Evolutionary conservation across 2,113 vertebrate genomes (phyloP), one percentile per base, ranked within the genome.

Genomic region (Azemiops feae): DNA sequence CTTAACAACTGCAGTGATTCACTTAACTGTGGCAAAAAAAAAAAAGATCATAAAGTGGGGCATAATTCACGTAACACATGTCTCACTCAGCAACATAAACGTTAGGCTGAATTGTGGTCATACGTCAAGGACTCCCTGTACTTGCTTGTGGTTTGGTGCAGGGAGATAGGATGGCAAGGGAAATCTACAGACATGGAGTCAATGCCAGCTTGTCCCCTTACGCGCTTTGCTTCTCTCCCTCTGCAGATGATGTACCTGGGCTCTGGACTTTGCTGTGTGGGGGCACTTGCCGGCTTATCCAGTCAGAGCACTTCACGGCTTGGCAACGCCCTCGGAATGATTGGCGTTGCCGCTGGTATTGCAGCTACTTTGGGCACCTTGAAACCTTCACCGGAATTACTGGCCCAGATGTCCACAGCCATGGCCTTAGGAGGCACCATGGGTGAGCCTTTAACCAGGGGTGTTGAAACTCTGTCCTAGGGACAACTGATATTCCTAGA

Each of bases 211-310:
- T 81, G 43, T 7, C 34, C 74, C 18, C 34, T 14, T 16, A 85
- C 12, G 1, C 9, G 0, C 43, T 39, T 85, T 85, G n/a, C 14
- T 27, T 45, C 16, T 16, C 43, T 0, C 0, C n/a, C 92, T 3
- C 85, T 93, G 92, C 94, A 98, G 97, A 97, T 97, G 96, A 97
- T 98, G 18, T 98, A 97, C 95, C 91, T 98, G 85, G 95, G 97
- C 47, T 98, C 98, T 6, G 96, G 96, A 43, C 16, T 98, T 94
- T 98, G 98, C 93, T 98, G 97, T n/a, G 98, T 98, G 0, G 97
- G 97, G 0, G 97, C 97, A 0, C 90, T 98, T 92, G 97, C 97
- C 0, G 97, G 97, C 23, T 97, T 93, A 74, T 92, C 69, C 45
- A 9, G 93, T 20, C 97, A 98, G 96, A 54, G 93, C 86, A 97